Percentiles rank a stretch among this genome's conserved stretches.
These are phyloP conservation scores for Bombyx mandarina DNA, from an alignment of 1,140 invertebrate species.

Conservation along the genomic window DNA sequence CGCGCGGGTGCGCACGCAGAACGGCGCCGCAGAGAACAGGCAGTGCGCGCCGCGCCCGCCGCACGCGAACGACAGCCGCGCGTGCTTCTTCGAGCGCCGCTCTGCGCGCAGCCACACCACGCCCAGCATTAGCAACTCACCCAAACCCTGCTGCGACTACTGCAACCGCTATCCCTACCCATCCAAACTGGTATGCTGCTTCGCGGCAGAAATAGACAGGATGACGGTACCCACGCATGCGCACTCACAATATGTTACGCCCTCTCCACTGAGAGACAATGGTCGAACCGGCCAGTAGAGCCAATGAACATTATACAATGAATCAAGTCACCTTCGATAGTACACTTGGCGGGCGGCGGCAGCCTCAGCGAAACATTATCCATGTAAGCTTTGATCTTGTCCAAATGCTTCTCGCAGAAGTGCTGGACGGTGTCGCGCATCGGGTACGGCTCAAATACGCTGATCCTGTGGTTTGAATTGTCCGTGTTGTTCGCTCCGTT, in stretches of 20 bases:
- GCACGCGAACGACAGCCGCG: slow-evolving; percentile 91
- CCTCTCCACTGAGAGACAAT: neutral
- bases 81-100: slow-evolving; percentile 86
- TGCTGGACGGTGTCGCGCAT: slow-evolving; percentile 93
- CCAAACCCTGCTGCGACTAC: neutral
- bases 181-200: neutral
- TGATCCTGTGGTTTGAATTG: slow-evolving; percentile 78
- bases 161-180: neutral
- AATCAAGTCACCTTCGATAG: slow-evolving; percentile 82
- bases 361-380: slow-evolving; percentile 86
- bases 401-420: slow-evolving; percentile 94
- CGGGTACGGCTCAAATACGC: slow-evolving; percentile 88
- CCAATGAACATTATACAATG: neutral
- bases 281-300: neutral
- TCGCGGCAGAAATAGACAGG: neutral
- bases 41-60: slow-evolving; percentile 89
- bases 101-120: slow-evolving; percentile 64
- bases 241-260: neutral
- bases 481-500: slow-evolving; percentile 68
- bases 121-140: neutral
- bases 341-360: slow-evolving; percentile 91
- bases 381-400: slow-evolving; percentile 93
- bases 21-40: slow-evolving; percentile 88
- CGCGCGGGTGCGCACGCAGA: slow-evolving; percentile 88
- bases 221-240: neutral